A percentile compares a stretch with the other conserved stretches of the same genome.
phyloP scores from a whole-genome alignment of 2,113 vertebrate genomes.

The Mugil cephalus region DNA sequence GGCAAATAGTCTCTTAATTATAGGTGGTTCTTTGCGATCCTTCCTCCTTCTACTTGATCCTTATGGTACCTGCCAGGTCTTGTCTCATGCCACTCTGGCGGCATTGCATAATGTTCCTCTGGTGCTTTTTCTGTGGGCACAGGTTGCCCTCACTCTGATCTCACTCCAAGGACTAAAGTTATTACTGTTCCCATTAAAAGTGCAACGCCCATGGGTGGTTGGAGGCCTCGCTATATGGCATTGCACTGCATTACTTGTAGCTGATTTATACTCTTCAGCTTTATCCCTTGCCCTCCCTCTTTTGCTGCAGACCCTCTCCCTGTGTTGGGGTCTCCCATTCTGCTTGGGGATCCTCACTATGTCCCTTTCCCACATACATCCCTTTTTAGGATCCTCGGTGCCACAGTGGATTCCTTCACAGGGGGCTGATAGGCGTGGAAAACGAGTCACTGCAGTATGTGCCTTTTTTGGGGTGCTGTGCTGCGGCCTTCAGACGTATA shows the following conservation, averaged over 20 bases:
- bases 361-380: slow-evolving; percentile 77
- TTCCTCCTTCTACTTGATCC: slow-evolving; percentile 89
- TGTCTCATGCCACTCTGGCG: slow-evolving; percentile 78
- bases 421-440: slow-evolving; percentile 48
- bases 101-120: slow-evolving; percentile 88
- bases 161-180: slow-evolving; percentile 79
- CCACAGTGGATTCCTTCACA: slow-evolving; percentile 59
- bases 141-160: slow-evolving; percentile 84
- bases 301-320: slow-evolving; percentile 86
- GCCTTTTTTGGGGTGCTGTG: slow-evolving; percentile 84
- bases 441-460: slow-evolving; percentile 69
- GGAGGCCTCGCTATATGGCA: slow-evolving; percentile 77
- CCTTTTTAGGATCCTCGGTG: slow-evolving; percentile 50
- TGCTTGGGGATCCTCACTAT: slow-evolving; percentile 83
- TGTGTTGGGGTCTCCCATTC: slow-evolving; percentile 83
- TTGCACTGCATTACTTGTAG: slow-evolving; percentile 70
- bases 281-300: slow-evolving; percentile 78
- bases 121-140: slow-evolving; percentile 85
- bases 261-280: slow-evolving; percentile 82
- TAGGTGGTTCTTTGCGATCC: slow-evolving; percentile 82
- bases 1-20: slow-evolving; percentile 82
- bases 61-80: slow-evolving; percentile 83
- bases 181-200: slow-evolving; percentile 74
- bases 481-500: slow-evolving; percentile 87
- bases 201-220: slow-evolving; percentile 80